phyloP scores from a whole-genome alignment of 2,888 invertebrate genomes.

The Diabrotica balteata region DNA sequence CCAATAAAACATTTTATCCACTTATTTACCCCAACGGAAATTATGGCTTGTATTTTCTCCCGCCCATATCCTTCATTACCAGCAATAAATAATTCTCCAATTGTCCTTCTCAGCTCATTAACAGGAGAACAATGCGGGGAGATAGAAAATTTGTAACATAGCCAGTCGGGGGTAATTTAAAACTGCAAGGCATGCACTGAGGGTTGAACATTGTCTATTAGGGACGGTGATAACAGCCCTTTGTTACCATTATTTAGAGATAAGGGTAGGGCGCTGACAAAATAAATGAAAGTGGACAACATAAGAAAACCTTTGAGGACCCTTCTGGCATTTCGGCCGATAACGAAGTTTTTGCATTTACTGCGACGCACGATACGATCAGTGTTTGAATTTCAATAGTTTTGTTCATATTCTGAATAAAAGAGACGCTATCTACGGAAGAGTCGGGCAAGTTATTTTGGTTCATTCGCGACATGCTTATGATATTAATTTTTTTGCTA shows the following conservation, averaged over 20 bases:
- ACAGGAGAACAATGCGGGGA: conserved; percentile 32
- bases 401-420: too few species aligned
- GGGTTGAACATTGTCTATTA: conserved; percentile 39
- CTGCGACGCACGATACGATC: not conserved
- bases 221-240: conserved; percentile 39
- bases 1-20: too few species aligned
- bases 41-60: too few species aligned
- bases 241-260: conserved; percentile 39
- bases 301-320: conserved; percentile 20
- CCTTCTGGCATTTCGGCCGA: conserved; percentile 7
- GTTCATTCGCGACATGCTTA: too few species aligned
- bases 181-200: conserved; percentile 37
- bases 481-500: too few species aligned
- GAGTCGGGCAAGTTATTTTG: too few species aligned
- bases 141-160: conserved; percentile 34
- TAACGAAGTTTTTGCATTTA: conserved; percentile 18
- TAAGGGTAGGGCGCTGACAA: conserved; percentile 36
- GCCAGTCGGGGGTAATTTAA: conserved; percentile 34
- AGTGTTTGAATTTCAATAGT: too few species aligned
- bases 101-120: conserved; percentile 37
- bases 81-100: conserved; percentile 18
- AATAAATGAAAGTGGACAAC: conserved; percentile 36
- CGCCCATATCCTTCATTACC: not conserved
- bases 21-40: too few species aligned
- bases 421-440: too few species aligned